Conservation (phyloP, 1,140 invertebrate species). For the Drosophila bocki region DNA sequence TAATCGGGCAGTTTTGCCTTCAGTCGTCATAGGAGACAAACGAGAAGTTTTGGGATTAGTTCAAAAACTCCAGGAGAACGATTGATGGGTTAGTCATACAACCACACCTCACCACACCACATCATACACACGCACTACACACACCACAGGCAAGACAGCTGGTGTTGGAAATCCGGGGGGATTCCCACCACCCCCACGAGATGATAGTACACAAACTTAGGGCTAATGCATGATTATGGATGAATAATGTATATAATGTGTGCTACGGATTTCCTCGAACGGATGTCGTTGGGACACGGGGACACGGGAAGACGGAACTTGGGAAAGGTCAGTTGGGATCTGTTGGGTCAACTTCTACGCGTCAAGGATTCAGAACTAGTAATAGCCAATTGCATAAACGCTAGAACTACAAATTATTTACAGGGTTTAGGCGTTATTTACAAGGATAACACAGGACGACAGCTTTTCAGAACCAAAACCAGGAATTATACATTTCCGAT, state of each 20-base stretch:
- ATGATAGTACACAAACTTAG: slow-evolving; percentile 63
- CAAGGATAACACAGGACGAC: slow-evolving; percentile 1
- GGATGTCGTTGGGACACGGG: slow-evolving; percentile 9
- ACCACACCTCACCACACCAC: slow-evolving; percentile 32
- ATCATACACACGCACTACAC: slow-evolving; percentile 33
- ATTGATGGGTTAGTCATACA: slow-evolving; percentile 70
- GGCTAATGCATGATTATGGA: slow-evolving; percentile 79
- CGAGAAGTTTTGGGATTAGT: slow-evolving; percentile 77
- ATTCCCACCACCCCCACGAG: slow-evolving; percentile 37
- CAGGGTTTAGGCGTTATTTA: slow-evolving; percentile 37
- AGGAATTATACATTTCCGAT: no score
- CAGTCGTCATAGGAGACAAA: slow-evolving; percentile 81
- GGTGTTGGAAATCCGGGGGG: slow-evolving; percentile 26
- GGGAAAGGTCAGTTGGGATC: slow-evolving; percentile 2
- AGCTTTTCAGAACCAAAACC: no score
- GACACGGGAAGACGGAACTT: not conserved
- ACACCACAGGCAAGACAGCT: slow-evolving; percentile 53
- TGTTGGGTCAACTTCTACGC: slow-evolving; percentile 31
- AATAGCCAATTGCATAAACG: slow-evolving; percentile 48
- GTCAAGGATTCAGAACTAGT: slow-evolving; percentile 31
- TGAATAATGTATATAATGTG: slow-evolving; percentile 76
- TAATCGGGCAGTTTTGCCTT: slow-evolving; percentile 86
- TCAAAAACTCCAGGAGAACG: slow-evolving; percentile 62
- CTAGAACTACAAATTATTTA: slow-evolving; percentile 54
- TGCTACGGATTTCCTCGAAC: slow-evolving; percentile 47